A percentile compares a stretch with the other conserved stretches of the same genome.
These are phyloP conservation scores for Alethe diademata DNA, from an alignment of 2,113 vertebrate genomes.

Conservation along the genomic window DNA sequence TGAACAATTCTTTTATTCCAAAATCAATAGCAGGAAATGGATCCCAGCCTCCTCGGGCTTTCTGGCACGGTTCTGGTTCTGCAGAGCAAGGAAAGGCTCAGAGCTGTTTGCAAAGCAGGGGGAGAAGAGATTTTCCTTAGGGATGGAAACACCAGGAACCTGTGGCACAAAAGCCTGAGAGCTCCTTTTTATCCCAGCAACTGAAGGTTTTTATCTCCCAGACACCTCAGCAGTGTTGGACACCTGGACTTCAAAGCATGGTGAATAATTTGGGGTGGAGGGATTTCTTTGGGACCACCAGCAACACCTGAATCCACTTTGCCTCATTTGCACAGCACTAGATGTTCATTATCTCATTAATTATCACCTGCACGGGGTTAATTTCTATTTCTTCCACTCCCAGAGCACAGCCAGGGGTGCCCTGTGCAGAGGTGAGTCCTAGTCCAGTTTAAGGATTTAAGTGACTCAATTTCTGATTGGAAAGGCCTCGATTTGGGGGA, in stretches of 20 bases:
- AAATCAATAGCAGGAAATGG: constrained; percentile 48
- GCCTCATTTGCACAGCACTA: background rate
- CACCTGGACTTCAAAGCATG: background rate
- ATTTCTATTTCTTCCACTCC: background rate
- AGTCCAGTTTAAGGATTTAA: fast-evolving
- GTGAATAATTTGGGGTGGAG: background rate
- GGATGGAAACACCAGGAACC: background rate
- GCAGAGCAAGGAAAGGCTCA: background rate
- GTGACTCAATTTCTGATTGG: fast-evolving
- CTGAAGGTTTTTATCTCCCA: background rate
- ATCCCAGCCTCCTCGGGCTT: background rate
- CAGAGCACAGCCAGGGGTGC: fast-evolving
- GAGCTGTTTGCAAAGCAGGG: background rate
- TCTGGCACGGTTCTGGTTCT: background rate
- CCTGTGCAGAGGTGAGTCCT: fast-evolving
- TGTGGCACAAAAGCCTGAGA: background rate
- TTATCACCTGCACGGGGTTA: background rate
- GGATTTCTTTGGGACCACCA: background rate
- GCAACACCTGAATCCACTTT: background rate
- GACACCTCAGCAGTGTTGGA: background rate
- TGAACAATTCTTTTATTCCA: constrained; percentile 1
- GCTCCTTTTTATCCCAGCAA: background rate
- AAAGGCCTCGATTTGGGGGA: fast-evolving
- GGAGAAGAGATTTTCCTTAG: background rate
- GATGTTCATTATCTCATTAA: background rate